phyloP scores from a whole-genome alignment of 2,888 invertebrate genomes.

The Meiosimyza decipiens region DNA sequence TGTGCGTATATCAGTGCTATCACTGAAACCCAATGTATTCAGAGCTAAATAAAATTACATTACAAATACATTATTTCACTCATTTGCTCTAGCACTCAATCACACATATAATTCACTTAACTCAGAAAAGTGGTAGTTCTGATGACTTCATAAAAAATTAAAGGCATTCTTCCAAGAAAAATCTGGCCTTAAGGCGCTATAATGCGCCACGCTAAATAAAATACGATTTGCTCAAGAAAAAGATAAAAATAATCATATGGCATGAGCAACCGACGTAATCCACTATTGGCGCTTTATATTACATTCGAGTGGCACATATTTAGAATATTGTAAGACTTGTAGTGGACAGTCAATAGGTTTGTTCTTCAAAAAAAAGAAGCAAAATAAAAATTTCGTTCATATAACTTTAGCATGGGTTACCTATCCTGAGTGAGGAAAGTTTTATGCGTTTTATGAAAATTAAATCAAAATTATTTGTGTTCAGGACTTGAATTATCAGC shows the following conservation, averaged over 20 bases:
- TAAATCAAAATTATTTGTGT: no score
- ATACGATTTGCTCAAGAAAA: slow-evolving; percentile 54
- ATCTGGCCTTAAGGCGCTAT: slow-evolving; percentile 48
- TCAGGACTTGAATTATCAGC: no score
- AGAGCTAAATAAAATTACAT: slow-evolving; percentile 4
- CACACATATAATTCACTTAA: slow-evolving; percentile 23
- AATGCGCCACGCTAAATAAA: slow-evolving; percentile 63
- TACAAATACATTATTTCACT: background rate
- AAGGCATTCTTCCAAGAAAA: slow-evolving; percentile 23
- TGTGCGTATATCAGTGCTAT: background rate
- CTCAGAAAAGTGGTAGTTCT: background rate
- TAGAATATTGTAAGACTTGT: no score
- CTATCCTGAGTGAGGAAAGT: no score
- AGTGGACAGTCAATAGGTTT: no score
- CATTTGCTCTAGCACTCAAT: background rate
- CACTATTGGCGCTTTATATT: background rate
- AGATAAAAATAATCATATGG: slow-evolving; percentile 34
- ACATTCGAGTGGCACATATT: no score
- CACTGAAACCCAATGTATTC: slow-evolving; percentile 3
- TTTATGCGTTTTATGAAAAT: no score
- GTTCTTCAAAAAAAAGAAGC: no score
- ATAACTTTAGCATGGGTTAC: no score
- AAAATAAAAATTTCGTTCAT: no score
- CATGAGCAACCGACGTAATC: background rate
- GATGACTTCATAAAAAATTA: slow-evolving; percentile 30